Conservation (phyloP, 2,797 vertebrate genomes). For the Lepilemur ruficaudatus region DNA sequence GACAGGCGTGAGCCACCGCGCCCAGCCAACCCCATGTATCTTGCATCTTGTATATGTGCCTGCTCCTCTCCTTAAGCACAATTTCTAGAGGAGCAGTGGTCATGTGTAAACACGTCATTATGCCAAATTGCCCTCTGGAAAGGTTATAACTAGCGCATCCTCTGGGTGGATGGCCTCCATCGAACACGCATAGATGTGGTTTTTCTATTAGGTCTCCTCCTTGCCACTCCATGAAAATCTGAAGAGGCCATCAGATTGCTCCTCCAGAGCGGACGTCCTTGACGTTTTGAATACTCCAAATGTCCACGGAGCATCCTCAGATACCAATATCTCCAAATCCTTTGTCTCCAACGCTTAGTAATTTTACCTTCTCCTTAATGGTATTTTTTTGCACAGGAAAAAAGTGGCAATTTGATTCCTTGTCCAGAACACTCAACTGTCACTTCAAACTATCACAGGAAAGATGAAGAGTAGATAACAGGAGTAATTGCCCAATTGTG, state of each 20-base stretch:
- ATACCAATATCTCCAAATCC: not conserved
- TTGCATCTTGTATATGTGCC: not conserved
- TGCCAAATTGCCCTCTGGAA: not conserved
- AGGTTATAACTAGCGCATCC: fast-evolving
- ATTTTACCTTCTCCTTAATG: not conserved
- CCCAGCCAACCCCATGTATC: no score
- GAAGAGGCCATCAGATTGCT: not conserved
- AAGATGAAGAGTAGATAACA: not conserved
- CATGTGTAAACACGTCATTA: not conserved
- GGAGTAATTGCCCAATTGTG: not conserved
- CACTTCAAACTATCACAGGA: not conserved
- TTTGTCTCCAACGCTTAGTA: not conserved
- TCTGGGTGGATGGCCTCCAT: not conserved
- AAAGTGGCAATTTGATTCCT: not conserved
- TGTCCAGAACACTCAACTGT: not conserved
- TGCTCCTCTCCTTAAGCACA: not conserved
- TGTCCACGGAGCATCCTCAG: not conserved
- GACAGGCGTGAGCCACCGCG: no score
- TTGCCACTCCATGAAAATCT: not conserved
- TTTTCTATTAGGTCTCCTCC: not conserved
- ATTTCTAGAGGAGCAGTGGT: not conserved
- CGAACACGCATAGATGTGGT: not conserved
- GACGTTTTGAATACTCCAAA: not conserved
- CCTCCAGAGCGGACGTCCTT: not conserved
- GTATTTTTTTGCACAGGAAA: not conserved